Conservation (phyloP, 2,797 vertebrate genomes). For the Thunnus albacares region DNA sequence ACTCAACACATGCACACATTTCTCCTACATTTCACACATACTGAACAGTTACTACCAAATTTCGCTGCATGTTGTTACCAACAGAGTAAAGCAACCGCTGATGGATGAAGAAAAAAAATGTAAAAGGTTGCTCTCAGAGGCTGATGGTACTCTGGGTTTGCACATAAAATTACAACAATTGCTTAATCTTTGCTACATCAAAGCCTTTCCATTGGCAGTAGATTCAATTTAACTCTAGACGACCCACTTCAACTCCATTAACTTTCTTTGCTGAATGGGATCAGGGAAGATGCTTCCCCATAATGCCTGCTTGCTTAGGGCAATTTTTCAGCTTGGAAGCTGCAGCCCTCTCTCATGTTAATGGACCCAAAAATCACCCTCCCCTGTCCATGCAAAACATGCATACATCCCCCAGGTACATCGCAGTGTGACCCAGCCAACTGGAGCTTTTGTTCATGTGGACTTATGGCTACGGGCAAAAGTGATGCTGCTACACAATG, state of each 20-base stretch:
- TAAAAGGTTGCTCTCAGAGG: slow-evolving; percentile 37
- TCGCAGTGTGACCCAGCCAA: slow-evolving; percentile 72
- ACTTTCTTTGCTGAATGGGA: slow-evolving; percentile 77
- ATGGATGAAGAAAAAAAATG: slow-evolving; percentile 22
- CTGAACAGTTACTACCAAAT: neutral
- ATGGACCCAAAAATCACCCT: slow-evolving; percentile 79
- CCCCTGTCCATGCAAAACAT: slow-evolving; percentile 74
- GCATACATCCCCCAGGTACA: slow-evolving; percentile 73
- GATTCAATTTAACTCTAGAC: slow-evolving; percentile 75
- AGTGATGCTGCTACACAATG: slow-evolving; percentile 72
- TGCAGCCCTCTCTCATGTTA: slow-evolving; percentile 74
- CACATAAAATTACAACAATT: slow-evolving; percentile 64
- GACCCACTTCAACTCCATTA: slow-evolving; percentile 83
- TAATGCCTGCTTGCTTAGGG: slow-evolving; percentile 72
- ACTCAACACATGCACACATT: neutral
- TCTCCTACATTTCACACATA: neutral
- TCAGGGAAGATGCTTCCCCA: slow-evolving; percentile 69
- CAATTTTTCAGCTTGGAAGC: slow-evolving; percentile 70
- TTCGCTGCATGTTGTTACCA: slow-evolving; percentile 3
- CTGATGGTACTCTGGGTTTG: slow-evolving; percentile 33
- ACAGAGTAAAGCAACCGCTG: slow-evolving; percentile 12
- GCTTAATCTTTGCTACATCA: slow-evolving; percentile 76
- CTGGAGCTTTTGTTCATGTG: slow-evolving; percentile 76
- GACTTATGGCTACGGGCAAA: slow-evolving; percentile 71
- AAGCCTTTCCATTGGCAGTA: slow-evolving; percentile 70